Evolutionary conservation across 2,113 vertebrate species (phyloP), one percentile per base, ranked within the genome.

Genomic region (Ibidorhyncha struthersii): DNA sequence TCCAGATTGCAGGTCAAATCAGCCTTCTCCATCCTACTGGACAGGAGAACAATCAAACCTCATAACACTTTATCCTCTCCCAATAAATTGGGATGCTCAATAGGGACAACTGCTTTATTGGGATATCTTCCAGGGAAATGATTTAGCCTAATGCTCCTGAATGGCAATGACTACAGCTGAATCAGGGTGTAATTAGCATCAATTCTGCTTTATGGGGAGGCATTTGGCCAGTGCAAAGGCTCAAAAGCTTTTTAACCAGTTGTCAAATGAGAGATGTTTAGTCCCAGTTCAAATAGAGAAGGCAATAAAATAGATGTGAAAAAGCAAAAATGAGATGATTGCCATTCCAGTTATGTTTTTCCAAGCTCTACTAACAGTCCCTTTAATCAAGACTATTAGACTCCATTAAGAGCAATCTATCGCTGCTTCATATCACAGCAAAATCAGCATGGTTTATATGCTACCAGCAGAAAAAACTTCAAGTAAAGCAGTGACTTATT

Each of bases 121-220:
- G 95, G 90, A 76, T 90, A 82, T 32, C 80, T 95, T 96, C 94
- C 97, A 97, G 94, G 80, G 90, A 90, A 92, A 94, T 86, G 65
- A 94, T 94, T 97, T 92, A 97, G 93, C 87, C 67, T 97, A 96
- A 96, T 73, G 89, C 80, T 94, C 82, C 91, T 65, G 85, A 84
- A 96, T 89, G 58, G 85, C 69, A 90, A 82, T 26, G 77, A 62
- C 76, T 86, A 3, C 52, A 89, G 93, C 88, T 92, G 84, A 95
- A 95, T 96, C 89, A 96, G 92, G 74, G 84, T 82, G 89, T 86
- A 96, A 95, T 97, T 97, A 97, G 90, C 94, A 97, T 82, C 91
- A 91, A 63, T 94, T 89, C 85, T 90, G 69, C 91, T 96, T 97
- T 94, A 96, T 62, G 71, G 66, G 91, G 85, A 97, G 47, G 87